A percentile compares a stretch with the other conserved stretches of the same genome.
Conservation (phyloP, 2,113 vertebrate species). For the Drymodes brunneopygia region DNA sequence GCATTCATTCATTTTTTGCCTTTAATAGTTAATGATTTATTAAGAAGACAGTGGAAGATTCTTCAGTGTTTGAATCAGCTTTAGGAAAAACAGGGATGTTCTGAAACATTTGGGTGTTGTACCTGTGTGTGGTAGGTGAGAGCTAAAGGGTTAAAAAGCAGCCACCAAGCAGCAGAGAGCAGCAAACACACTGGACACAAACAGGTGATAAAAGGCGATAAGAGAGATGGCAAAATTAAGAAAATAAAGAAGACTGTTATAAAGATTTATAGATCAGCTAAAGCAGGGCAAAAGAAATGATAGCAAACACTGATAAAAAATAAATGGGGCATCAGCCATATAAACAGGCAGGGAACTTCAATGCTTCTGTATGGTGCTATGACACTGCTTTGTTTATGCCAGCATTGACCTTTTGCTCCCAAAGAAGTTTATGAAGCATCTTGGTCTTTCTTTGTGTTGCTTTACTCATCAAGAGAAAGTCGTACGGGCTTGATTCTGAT, state of each 20-base stretch:
- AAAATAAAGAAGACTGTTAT: slow-evolving; percentile 66
- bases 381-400: slow-evolving; percentile 71
- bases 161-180: not conserved
- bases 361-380: slow-evolving; percentile 71
- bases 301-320: slow-evolving; percentile 69
- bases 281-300: slow-evolving; percentile 59
- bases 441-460: slow-evolving; percentile 60
- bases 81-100: not conserved
- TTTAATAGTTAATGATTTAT: not conserved
- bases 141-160: not conserved
- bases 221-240: slow-evolving; percentile 63
- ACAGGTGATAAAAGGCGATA: slow-evolving; percentile 68
- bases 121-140: not conserved
- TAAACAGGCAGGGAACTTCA: slow-evolving; percentile 69
- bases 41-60: not conserved
- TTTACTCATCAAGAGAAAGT: slow-evolving; percentile 62
- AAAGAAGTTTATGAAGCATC: slow-evolving; percentile 72
- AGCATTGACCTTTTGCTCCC: slow-evolving; percentile 62
- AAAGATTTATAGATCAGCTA: slow-evolving; percentile 70
- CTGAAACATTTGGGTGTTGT: not conserved
- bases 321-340: slow-evolving; percentile 52
- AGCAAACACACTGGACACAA: slow-evolving; percentile 51
- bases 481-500: slow-evolving; percentile 60
- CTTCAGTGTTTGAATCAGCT: not conserved
- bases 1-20: not conserved